Conservation (phyloP, 1,140 invertebrate genomes). For the Drosophila asahinai region DNA sequence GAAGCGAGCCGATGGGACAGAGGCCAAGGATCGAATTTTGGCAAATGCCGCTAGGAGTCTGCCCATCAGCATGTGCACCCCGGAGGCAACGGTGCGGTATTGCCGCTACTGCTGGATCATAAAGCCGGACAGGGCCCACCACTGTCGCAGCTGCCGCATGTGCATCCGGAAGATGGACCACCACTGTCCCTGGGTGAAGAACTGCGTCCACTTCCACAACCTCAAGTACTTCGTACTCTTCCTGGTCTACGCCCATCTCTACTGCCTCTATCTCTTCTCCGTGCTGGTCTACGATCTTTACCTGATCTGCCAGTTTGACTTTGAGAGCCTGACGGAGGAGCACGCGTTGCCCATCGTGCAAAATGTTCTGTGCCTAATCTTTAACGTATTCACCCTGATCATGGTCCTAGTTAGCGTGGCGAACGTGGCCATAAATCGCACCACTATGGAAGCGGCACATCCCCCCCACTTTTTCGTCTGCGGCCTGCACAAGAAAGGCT, state of each 20-base stretch:
- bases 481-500: background rate
- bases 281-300: slow-evolving; percentile 6
- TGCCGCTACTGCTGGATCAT: slow-evolving; percentile 27
- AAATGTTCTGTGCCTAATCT: background rate
- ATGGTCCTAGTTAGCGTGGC: background rate
- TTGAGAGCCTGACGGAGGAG: background rate
- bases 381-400: background rate
- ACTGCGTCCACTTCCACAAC: slow-evolving; percentile 43
- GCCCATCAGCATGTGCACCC: slow-evolving; percentile 11
- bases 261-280: background rate
- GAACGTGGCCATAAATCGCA: slow-evolving; percentile 11
- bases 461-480: background rate
- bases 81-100: slow-evolving; percentile 7
- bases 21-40: slow-evolving; percentile 2
- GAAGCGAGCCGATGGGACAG: background rate
- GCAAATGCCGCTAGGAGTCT: background rate
- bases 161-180: slow-evolving; percentile 36
- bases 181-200: slow-evolving; percentile 38
- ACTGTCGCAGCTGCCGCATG: slow-evolving; percentile 4
- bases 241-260: slow-evolving; percentile 10
- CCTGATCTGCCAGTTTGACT: background rate
- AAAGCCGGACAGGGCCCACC: slow-evolving; percentile 32
- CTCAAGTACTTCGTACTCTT: slow-evolving; percentile 36
- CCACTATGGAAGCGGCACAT: slow-evolving; percentile 15
- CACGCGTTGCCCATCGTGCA: background rate